Conservation (phyloP, 1,140 invertebrate species). For the Drosophila lini region DNA sequence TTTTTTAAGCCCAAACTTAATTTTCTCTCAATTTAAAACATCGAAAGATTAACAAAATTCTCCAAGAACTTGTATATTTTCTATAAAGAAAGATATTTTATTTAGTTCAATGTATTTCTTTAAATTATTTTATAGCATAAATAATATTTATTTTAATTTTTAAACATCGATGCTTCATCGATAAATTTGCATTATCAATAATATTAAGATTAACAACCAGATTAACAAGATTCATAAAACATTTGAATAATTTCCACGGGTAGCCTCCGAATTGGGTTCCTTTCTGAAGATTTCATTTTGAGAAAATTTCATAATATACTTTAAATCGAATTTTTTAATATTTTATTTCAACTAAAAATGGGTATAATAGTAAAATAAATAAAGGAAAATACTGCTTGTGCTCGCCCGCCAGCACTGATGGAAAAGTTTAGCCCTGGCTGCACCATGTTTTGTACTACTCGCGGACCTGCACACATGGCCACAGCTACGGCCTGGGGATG, state of each 20-base stretch:
- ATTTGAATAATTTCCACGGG: neutral
- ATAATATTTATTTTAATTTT: neutral
- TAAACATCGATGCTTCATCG: neutral
- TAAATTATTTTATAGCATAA: neutral
- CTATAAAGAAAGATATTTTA: too few species aligned
- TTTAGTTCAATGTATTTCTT: too few species aligned
- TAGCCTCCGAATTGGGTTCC: neutral
- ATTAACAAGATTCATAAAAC: neutral
- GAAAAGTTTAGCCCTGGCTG: conserved; percentile 44
- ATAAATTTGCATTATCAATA: neutral
- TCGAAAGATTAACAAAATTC: neutral
- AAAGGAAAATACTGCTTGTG: too few species aligned
- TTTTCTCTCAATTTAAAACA: neutral
- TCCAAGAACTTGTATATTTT: too few species aligned
- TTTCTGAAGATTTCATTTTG: neutral
- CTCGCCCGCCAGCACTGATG: conserved; percentile 20
- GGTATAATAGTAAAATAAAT: neutral
- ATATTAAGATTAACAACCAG: too few species aligned
- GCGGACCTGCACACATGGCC: conserved; percentile 39
- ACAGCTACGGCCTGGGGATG: conserved; percentile 55
- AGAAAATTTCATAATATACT: neutral
- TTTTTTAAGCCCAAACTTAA: neutral
- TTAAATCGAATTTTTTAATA: neutral
- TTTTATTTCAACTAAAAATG: neutral
- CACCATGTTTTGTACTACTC: conserved; percentile 43